Conservation (phyloP, 2,113 vertebrate species). For the Dissostichus mawsoni region DNA sequence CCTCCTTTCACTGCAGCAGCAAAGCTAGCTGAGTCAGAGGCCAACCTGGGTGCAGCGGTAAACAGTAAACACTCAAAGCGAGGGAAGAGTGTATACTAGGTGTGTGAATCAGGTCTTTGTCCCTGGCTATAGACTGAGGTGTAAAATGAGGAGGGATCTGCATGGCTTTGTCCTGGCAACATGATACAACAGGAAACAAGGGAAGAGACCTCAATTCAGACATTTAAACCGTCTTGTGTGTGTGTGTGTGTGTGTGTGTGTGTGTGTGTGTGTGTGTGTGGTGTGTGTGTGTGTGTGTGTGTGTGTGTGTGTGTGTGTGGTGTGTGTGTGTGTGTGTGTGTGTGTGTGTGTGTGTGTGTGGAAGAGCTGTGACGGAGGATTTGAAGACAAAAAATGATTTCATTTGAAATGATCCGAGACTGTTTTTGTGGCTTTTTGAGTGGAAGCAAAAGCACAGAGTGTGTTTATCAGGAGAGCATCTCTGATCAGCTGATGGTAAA, state of each 20-base stretch:
- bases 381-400: constrained; percentile 47
- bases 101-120: constrained; percentile 72
- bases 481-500: constrained; percentile 51
- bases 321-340: too few species aligned
- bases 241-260: constrained; percentile 1
- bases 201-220: constrained; percentile 46
- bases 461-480: constrained; percentile 29
- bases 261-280: too few species aligned
- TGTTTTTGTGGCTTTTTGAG: constrained; percentile 35
- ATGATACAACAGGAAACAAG: constrained; percentile 60
- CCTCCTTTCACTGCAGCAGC: constrained; percentile 8
- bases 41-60: constrained; percentile 7
- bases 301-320: too few species aligned
- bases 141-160: constrained; percentile 69
- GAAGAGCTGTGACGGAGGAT: constrained; percentile 14
- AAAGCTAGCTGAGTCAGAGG: constrained; percentile 32
- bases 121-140: constrained; percentile 52
- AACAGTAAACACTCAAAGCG: constrained; percentile 63
- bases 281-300: too few species aligned
- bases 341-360: too few species aligned
- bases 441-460: constrained; percentile 18
- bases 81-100: constrained; percentile 41
- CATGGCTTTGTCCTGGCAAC: constrained; percentile 65
- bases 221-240: constrained; percentile 44
- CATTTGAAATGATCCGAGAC: constrained; percentile 45